Conservation (phyloP, 2,797 vertebrate species). For the Malurus leucopterus region DNA sequence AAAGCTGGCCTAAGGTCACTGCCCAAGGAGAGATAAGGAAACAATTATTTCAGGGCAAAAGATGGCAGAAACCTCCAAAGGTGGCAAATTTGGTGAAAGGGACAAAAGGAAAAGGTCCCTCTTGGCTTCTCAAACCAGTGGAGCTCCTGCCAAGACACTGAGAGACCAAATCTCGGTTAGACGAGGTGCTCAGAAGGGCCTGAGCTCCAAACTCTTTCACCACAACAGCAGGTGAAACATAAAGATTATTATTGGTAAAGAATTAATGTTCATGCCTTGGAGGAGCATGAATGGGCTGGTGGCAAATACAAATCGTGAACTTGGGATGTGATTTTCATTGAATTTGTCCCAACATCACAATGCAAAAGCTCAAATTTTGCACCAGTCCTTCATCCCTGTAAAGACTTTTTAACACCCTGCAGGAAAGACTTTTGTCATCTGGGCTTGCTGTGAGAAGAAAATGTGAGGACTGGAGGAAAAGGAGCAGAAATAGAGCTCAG, state of each 20-base stretch:
- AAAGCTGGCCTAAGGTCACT: neutral
- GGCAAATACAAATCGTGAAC: rapidly evolving
- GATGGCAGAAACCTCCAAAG: neutral
- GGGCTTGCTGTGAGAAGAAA: neutral
- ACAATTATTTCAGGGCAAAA: neutral
- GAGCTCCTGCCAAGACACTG: rapidly evolving
- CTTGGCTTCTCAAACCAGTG: neutral
- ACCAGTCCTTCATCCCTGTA: neutral
- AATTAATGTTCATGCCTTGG: neutral
- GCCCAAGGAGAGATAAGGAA: neutral
- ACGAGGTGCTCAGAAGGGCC: neutral
- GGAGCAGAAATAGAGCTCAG: neutral
- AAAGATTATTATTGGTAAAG: neutral
- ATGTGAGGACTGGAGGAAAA: neutral
- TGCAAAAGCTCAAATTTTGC: neutral
- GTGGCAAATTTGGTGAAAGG: neutral
- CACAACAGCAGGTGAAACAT: neutral
- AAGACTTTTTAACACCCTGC: neutral
- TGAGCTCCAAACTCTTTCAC: neutral
- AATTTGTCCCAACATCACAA: neutral
- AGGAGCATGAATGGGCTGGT: neutral
- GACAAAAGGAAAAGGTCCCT: neutral
- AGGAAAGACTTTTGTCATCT: neutral
- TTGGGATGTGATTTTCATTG: neutral
- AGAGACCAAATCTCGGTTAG: neutral